These are phyloP conservation scores for Synchiropus splendidus DNA, from an alignment of 2,113 vertebrate genomes.

Conservation along the genomic window DNA sequence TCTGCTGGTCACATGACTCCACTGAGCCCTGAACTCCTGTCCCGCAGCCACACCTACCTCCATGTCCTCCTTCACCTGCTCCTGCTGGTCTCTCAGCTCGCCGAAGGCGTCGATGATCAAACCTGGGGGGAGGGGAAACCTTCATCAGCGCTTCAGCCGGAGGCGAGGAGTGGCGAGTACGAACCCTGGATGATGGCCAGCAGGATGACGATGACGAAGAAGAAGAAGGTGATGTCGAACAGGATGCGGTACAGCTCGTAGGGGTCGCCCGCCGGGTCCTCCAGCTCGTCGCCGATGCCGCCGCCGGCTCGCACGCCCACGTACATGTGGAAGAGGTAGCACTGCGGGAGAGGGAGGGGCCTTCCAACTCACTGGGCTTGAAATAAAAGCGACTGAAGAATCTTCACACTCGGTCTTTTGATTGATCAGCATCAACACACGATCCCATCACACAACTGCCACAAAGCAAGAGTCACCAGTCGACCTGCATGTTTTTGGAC, in stretches of 20 bases:
- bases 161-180: too few relatives aligned
- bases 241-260: slow-evolving; percentile 96
- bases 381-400: too few relatives aligned
- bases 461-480: too few relatives aligned
- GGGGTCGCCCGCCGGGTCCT: slow-evolving; percentile 95
- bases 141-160: neutral
- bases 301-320: slow-evolving; percentile 95
- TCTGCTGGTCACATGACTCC: neutral
- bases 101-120: slow-evolving; percentile 97
- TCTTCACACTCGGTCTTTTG: too few relatives aligned
- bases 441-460: too few relatives aligned
- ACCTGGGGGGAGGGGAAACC: slow-evolving; percentile 62
- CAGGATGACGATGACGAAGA: slow-evolving; percentile 97
- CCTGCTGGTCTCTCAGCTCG: slow-evolving; percentile 96
- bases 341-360: slow-evolving; percentile 64
- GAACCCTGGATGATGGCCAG: slow-evolving; percentile 97
- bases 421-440: too few relatives aligned
- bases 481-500: too few relatives aligned
- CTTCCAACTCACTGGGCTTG: too few relatives aligned
- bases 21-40: neutral
- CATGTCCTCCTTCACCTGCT: slow-evolving; percentile 98
- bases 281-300: slow-evolving; percentile 93
- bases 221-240: slow-evolving; percentile 99
- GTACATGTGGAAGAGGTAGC: slow-evolving; percentile 98
- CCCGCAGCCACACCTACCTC: slow-evolving; percentile 70